Base-by-base conservation (phyloP, 2,888 invertebrate genomes). In the Steinernema carpocapsae region DNA sequence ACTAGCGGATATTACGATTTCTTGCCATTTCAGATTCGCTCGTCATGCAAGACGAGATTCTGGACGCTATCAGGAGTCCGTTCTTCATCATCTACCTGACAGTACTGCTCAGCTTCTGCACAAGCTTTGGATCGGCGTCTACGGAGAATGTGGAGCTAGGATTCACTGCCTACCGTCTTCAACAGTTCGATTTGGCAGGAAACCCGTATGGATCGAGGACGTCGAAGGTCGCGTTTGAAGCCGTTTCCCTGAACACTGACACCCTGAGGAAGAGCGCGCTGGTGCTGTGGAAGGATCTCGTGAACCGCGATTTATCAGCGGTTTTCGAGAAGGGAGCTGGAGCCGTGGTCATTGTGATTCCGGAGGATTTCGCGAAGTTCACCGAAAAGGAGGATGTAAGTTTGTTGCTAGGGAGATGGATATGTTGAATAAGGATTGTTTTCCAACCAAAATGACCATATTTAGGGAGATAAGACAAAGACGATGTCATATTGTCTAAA, bases 181-280 rank as follows among this genome's bases (percentile, higher is more conserved):
- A 84, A 46, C 87, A 87, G 64, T 85, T 79, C 75, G 87, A 87
- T 70, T 71, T 83, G 26, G 74, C 77, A 70, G 85, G 86, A n/a
- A 81, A 75, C 37, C 72, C 77, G 29, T 82, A 83, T 71, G 87
- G 87, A 42, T 80, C 81, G 45, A 79, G 83, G 43, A 76, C 78
- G 29, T 80, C 77, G 76, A 76, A 81, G 7, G 81, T 88, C 0
- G 74, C 80, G 0, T 85, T 82, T 72, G 86, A 87, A 77, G 87
- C 85, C 1, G 85, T 85, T 0, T 77, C 85, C 0, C 43, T 86
- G 59, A 80, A 83, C 45, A 76, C 79, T 0, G 77, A 79, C 24
- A 76, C 81, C 7, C 59, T 85, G 7, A 73, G 86, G 73, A 82
- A 79, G 79, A 84, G 87, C 42, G 74, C 83, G 37, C 78, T 87